Conservation (phyloP, 2,888 invertebrate species). For the Tinea trinotella region DNA sequence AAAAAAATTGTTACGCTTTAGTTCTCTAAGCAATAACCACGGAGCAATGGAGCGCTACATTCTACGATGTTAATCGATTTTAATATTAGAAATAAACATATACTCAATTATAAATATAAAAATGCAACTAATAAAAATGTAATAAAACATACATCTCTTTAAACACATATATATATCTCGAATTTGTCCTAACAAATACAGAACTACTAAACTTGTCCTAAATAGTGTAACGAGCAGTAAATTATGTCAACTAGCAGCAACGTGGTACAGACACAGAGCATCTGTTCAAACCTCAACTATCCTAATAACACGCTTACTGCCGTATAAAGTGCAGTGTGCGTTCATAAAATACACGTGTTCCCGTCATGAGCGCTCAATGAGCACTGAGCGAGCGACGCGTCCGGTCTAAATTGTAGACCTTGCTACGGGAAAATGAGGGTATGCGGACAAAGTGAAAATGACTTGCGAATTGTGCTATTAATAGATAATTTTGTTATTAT, state of each 20-base stretch:
- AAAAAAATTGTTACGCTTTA: too few species aligned
- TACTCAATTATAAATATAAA: too few species aligned
- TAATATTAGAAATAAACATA: too few species aligned
- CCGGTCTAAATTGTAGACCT: constrained; percentile 56
- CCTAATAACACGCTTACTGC: constrained; percentile 22
- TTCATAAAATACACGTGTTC: constrained; percentile 52
- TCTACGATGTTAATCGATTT: too few species aligned
- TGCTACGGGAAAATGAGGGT: constrained; percentile 35
- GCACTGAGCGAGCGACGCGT: constrained; percentile 36
- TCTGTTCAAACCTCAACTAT: constrained; percentile 18
- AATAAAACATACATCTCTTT: too few species aligned
- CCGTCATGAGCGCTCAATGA: constrained; percentile 33
- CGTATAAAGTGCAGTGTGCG: constrained; percentile 49
- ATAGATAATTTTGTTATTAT: neutral
- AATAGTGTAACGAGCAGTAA: too few species aligned
- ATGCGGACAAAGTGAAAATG: constrained; percentile 48
- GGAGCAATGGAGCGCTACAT: too few species aligned
- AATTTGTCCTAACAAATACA: too few species aligned
- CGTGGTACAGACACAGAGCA: neutral
- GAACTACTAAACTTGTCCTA: too few species aligned
- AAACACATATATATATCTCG: too few species aligned
- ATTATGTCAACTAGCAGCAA: neutral
- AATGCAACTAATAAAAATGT: too few species aligned
- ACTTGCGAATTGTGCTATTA: constrained; percentile 24
- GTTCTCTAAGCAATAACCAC: too few species aligned